Evolutionary conservation across 2,888 invertebrate genomes (phyloP), one percentile per base, ranked within the genome.

Genomic region (Luperina nickerlii): DNA sequence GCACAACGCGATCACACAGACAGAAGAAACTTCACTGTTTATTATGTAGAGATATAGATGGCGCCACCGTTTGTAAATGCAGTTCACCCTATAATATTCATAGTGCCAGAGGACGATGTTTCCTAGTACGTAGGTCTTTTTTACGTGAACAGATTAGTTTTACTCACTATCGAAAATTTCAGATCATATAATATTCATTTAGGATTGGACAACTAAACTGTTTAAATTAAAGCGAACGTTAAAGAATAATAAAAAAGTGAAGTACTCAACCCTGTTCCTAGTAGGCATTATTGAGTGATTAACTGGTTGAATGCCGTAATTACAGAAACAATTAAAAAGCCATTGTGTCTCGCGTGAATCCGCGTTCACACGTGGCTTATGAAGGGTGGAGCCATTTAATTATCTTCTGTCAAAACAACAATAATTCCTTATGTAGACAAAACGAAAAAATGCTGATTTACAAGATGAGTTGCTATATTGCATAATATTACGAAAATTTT

Each of bases 401-500:
- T 42, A 27, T 42, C 38, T 60, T 20, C 15, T 20, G 2, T 24
- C 8, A 20, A 13, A 63, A 11, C 20, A 45, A 45, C 9, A 27
- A 60, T 8, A n/a, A 54, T 6, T 18, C 18, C 18, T 51, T n/a
- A 78, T 76, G 9, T 65, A 71, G 27, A 60, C 32, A 51, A n/a
- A 72, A 60, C 5, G 4, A 42, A 79, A 79, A 63, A 27, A 13
- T 63, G n/a, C 51, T 80, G 24, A 38, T 27, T 2, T 38, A 27
- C 27, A 13, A 57, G 68, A 65, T 74, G 38, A 81, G 18, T 79
- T 74, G 63, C 38, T 15, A 69, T 69, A 69, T 81, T 81, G 68
- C 74, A 48, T 74, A 80, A 74, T 38, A 13, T 74, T 74, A 69
- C 20, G 74, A 74, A 73, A 67, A 69, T 4, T 4, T 13, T 9